These are phyloP conservation scores for Littorina saxatilis DNA, from an alignment of 1,140 invertebrate genomes.

Conservation along the genomic window DNA sequence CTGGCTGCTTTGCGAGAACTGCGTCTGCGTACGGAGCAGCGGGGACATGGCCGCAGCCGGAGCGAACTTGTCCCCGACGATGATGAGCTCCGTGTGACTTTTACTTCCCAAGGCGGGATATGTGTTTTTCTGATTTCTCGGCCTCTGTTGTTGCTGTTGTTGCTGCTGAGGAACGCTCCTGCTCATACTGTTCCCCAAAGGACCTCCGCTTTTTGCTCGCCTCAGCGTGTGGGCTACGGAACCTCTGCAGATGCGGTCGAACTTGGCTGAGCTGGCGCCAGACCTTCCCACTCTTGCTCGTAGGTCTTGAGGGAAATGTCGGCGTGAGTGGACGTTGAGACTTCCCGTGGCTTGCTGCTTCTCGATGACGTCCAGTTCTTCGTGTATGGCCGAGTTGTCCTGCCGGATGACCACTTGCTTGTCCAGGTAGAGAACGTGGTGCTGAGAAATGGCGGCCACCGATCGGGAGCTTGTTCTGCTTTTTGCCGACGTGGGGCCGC, in stretches of 20 bases:
- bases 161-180: neutral
- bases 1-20: constrained; percentile 68
- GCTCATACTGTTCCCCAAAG: constrained; percentile 7
- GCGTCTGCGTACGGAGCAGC: constrained; percentile 64
- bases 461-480: constrained; percentile 19
- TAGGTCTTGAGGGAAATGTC: neutral
- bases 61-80: constrained; percentile 64
- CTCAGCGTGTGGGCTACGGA: constrained; percentile 62
- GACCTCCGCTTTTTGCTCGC: constrained; percentile 34
- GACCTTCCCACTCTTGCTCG: neutral
- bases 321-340: neutral
- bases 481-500: constrained; percentile 3
- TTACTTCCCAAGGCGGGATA: too few species aligned
- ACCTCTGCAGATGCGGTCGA: constrained; percentile 67
- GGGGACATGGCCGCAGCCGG: constrained; percentile 56
- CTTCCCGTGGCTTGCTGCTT: constrained; percentile 64
- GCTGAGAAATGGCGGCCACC: constrained; percentile 21
- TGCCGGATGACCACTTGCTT: constrained; percentile 59
- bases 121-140: too few species aligned
- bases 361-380: constrained; percentile 62
- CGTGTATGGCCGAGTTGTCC: constrained; percentile 55
- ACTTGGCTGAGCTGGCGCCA: constrained; percentile 44
- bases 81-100: constrained; percentile 42
- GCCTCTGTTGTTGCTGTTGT: too few species aligned
- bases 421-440: constrained; percentile 63